Conservation (phyloP, 2,888 invertebrate species). For the Caenorhabditis drosophilae region DNA sequence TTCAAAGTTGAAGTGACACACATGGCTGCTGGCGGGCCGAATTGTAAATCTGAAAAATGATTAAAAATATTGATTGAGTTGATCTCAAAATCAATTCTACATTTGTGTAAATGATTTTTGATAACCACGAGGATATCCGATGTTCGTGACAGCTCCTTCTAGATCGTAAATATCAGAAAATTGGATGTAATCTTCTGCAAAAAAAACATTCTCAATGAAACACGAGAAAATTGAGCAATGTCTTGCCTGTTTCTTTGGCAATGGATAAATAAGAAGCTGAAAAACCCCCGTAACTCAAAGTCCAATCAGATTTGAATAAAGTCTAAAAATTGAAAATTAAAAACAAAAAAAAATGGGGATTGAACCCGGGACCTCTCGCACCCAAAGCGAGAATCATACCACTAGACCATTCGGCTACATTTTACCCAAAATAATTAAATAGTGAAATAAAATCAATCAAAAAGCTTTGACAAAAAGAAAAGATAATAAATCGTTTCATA, state of each 20-base stretch:
- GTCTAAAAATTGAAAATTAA: slow-evolving; percentile 4
- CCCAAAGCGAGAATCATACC: slow-evolving; percentile 68
- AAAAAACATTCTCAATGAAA: no score
- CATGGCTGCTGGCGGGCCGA: slow-evolving; percentile 46
- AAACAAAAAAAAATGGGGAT: slow-evolving; percentile 41
- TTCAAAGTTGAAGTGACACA: slow-evolving; percentile 33
- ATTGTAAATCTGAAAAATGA: slow-evolving; percentile 43
- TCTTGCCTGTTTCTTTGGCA: slow-evolving; percentile 10
- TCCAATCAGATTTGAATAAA: slow-evolving; percentile 42
- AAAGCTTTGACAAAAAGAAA: not conserved
- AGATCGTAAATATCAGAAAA: slow-evolving; percentile 52
- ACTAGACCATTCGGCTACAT: slow-evolving; percentile 6
- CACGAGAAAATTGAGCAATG: no score
- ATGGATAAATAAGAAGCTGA: slow-evolving; percentile 53
- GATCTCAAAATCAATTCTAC: slow-evolving; percentile 7
- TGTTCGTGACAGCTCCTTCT: slow-evolving; percentile 52
- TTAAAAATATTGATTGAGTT: not conserved
- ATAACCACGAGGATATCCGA: slow-evolving; percentile 54
- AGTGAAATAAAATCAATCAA: no score
- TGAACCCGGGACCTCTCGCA: slow-evolving; percentile 69
- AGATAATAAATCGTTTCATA: not conserved
- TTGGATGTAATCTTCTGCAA: slow-evolving; percentile 21
- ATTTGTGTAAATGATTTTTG: slow-evolving; percentile 33
- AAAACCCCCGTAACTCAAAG: slow-evolving; percentile 44
- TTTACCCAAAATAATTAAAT: no score